Evolutionary conservation across 2,797 vertebrate species (phyloP).

Genomic region (Rallus crepitans): DNA sequence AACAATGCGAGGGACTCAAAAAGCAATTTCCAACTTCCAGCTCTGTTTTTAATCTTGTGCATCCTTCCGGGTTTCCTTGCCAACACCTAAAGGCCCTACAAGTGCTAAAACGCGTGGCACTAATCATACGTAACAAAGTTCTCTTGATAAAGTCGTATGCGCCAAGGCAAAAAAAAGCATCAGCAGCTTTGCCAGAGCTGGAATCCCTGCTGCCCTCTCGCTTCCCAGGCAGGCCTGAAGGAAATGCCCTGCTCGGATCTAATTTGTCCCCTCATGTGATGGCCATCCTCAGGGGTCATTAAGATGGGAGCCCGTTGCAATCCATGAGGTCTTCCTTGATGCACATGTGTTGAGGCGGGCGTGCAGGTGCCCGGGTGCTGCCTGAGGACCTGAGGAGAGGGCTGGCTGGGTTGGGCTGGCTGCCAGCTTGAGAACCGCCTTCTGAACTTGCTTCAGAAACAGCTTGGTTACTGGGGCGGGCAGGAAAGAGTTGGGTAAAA

Average conservation of each 20-base stretch:
- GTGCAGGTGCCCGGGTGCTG: neutral
- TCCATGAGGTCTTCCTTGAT: rapidly evolving
- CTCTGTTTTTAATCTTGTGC: conserved; percentile 23
- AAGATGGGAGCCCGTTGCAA: rapidly evolving
- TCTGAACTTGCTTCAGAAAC: neutral
- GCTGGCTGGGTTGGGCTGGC: neutral
- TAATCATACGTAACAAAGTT: neutral
- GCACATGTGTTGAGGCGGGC: rapidly evolving
- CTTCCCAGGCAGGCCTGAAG: neutral
- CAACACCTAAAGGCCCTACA: conserved; percentile 16
- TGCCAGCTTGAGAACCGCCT: rapidly evolving
- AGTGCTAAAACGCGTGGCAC: neutral
- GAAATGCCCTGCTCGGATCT: neutral
- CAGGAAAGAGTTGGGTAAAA: neutral
- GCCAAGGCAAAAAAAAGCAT: neutral
- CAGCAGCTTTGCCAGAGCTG: neutral
- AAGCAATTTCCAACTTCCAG: neutral
- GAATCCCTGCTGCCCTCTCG: neutral
- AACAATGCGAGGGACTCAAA: neutral
- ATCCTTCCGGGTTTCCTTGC: conserved; percentile 34
- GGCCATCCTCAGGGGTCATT: neutral
- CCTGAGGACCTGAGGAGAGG: neutral
- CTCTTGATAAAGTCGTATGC: neutral
- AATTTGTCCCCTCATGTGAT: rapidly evolving
- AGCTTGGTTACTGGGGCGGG: neutral